Percentiles rank a stretch among this genome's conserved stretches.
Evolutionary conservation across 2,888 invertebrate species (phyloP).

Genomic region (Hoplodrina ambigua): DNA sequence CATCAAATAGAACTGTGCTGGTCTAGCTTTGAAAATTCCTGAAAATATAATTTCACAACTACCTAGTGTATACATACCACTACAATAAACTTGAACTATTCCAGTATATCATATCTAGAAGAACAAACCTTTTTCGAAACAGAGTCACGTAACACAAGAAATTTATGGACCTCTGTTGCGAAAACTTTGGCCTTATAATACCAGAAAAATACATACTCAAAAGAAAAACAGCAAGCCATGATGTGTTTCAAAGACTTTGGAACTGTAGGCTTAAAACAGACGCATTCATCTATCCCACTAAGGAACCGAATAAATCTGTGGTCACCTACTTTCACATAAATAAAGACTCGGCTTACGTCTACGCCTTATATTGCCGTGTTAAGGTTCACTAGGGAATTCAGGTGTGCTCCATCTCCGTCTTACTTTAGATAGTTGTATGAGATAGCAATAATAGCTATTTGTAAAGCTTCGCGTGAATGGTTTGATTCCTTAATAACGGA

Average conservation of each 20-base stretch:
- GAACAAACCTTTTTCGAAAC: conserved; percentile 45
- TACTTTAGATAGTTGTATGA: conserved; percentile 70
- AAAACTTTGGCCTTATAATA: conserved; percentile 34
- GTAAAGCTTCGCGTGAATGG: conserved; percentile 70
- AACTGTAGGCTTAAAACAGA: conserved; percentile 71
- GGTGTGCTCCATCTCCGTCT: conserved; percentile 68
- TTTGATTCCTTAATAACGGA: conserved; percentile 74
- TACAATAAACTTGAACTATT: conserved; percentile 23
- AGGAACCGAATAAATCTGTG: conserved; percentile 85
- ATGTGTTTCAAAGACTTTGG: conserved; percentile 67
- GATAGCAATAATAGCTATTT: conserved; percentile 76
- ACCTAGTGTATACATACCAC: not conserved
- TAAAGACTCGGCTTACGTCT: conserved; percentile 76
- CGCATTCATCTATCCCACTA: conserved; percentile 77
- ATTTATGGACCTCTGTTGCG: conserved; percentile 38
- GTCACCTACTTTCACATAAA: conserved; percentile 81
- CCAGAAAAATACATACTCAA: conserved; percentile 37
- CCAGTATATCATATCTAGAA: conserved; percentile 31
- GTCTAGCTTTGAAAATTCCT: not conserved
- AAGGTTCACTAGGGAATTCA: conserved; percentile 77
- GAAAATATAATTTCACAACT: not conserved
- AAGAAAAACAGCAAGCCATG: conserved; percentile 69
- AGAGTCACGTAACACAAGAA: conserved; percentile 39
- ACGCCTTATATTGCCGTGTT: conserved; percentile 75
- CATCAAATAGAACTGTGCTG: not conserved